These are phyloP conservation scores for Gandaritis pyraliata DNA, from an alignment of 2,888 invertebrate genomes.

Conservation along the genomic window DNA sequence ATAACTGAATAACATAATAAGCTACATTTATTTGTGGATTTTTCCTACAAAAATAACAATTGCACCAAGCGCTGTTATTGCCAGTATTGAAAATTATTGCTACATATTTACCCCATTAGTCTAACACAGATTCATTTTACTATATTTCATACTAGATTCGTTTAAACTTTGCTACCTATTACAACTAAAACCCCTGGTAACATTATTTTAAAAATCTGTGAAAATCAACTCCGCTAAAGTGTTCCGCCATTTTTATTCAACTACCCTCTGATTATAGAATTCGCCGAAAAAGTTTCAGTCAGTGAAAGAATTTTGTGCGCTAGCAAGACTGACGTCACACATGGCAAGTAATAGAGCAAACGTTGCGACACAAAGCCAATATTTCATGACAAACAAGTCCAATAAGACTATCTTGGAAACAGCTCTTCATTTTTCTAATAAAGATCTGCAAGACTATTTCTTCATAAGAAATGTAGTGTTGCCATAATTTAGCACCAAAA, in stretches of 20 bases:
- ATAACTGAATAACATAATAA: conserved; percentile 28
- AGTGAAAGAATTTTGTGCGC: conserved; percentile 24
- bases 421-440: not conserved
- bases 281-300: conserved; percentile 21
- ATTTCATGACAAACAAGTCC: not conserved
- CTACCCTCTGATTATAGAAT: conserved; percentile 8
- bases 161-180: conserved; percentile 2
- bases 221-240: conserved; percentile 10
- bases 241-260: conserved; percentile 22
- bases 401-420: not conserved
- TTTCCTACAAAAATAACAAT: conserved; percentile 30
- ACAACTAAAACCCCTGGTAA: conserved; percentile 16
- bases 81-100: conserved; percentile 26
- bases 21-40: conserved; percentile 17
- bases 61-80: conserved; percentile 30
- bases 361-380: not conserved
- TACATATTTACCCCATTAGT: conserved; percentile 23
- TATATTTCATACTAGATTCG: conserved; percentile 22
- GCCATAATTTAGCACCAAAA: too few relatives aligned
- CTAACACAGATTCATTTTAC: conserved; percentile 24
- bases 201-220: conserved; percentile 16
- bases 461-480: not conserved
- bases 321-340: conserved; percentile 21
- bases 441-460: conserved; percentile 5
- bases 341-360: conserved; percentile 1